Conservation (phyloP, 2,113 vertebrate genomes). For the Delphinus delphis region DNA sequence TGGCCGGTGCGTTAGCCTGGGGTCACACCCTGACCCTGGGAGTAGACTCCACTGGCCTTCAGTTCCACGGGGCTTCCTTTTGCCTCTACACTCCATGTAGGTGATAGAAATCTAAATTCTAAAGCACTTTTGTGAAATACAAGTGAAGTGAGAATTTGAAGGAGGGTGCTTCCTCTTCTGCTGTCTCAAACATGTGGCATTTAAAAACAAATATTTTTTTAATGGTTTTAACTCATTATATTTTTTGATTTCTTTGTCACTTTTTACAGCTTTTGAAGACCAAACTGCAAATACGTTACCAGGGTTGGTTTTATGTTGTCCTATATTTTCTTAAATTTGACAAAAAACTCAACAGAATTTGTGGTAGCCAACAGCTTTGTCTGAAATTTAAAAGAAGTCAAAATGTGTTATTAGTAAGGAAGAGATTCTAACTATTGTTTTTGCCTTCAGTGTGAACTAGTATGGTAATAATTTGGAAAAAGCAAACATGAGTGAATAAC, state of each 20-base stretch:
- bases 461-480: conserved; percentile 45
- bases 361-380: neutral
- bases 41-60: neutral
- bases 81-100: conserved; percentile 66
- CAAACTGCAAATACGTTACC: conserved; percentile 58
- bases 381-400: conserved; percentile 45
- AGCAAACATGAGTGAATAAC: conserved; percentile 49
- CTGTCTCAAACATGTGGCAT: conserved; percentile 32
- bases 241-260: conserved; percentile 26
- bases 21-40: neutral
- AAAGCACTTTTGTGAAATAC: conserved; percentile 35
- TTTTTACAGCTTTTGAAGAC: conserved; percentile 64
- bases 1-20: neutral
- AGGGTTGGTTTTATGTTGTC: conserved; percentile 58
- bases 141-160: neutral
- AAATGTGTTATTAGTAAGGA: conserved; percentile 1
- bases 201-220: conserved; percentile 52
- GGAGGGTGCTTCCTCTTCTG: conserved; percentile 9
- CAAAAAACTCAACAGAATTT: conserved; percentile 45
- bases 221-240: conserved; percentile 58
- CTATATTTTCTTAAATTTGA: conserved; percentile 55
- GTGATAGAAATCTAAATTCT: conserved; percentile 22
- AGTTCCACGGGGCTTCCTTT: conserved; percentile 46
- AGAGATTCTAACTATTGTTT: neutral
- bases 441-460: conserved; percentile 10